Percentiles rank a stretch among this genome's conserved stretches.
Conservation (phyloP, 2,113 vertebrate genomes). For the Hyaena hyaena region DNA sequence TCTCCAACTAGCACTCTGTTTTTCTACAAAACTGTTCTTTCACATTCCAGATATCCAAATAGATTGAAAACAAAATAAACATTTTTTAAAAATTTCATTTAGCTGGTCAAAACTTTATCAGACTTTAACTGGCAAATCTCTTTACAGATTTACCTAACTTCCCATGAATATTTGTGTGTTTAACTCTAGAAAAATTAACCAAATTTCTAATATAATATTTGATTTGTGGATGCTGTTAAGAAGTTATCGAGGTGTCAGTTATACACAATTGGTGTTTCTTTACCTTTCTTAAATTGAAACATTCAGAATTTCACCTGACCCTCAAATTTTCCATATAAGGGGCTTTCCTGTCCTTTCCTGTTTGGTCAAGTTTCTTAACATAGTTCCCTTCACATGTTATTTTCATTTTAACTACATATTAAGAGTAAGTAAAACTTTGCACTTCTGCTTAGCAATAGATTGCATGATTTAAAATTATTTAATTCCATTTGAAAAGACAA, state of each 20-base stretch:
- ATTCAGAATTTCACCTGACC: neutral
- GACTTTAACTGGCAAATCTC: neutral
- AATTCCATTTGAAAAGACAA: neutral
- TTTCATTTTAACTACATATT: neutral
- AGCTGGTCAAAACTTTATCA: neutral
- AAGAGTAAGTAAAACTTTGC: neutral
- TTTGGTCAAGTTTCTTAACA: neutral
- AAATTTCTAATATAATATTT: neutral
- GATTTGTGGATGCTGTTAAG: neutral
- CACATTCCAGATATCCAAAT: neutral
- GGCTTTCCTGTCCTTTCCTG: neutral
- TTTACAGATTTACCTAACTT: neutral
- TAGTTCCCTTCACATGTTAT: neutral
- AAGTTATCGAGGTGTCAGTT: neutral
- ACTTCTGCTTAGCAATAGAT: neutral
- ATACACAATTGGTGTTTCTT: neutral
- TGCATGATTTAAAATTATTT: neutral
- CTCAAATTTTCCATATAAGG: neutral
- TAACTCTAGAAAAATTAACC: neutral
- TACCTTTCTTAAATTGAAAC: neutral
- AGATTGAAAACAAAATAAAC: neutral
- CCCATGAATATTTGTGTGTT: neutral
- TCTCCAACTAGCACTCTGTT: neutral
- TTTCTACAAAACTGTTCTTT: neutral
- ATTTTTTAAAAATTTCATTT: neutral